Base-by-base conservation (phyloP, 2,113 vertebrate species). In the Phasianus colchicus region DNA sequence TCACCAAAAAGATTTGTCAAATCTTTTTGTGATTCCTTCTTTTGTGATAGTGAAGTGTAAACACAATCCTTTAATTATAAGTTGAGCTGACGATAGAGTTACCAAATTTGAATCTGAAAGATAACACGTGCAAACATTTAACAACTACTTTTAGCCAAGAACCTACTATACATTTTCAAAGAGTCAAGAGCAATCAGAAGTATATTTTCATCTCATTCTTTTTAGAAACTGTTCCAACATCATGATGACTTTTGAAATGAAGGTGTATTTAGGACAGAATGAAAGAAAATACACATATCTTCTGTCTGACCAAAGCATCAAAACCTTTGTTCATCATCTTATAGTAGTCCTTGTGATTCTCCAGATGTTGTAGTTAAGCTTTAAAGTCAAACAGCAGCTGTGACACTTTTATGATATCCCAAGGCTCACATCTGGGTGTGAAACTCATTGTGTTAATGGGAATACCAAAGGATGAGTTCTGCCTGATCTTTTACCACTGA, bases 101-200 rank as follows among this genome's bases (percentile, higher is more conserved):
- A 48, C 32, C 7, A 1, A 2, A 42, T 76, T 55, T 63, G 11
- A 60, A 76, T 74, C 21, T 34, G 47, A 74, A 93, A 48, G 78
- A 19, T 8, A 64, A 42, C n/a, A 20, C 0, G 0, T 1, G 3
- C 43, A 40, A 64, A 50, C 15, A 14, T 72, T 48, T 67, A 65
- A 60, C 11, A 42, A 73, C 30, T 55, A 30, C 29, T 83, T 92
- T 90, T 70, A 74, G 12, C 7, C 0, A 1, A 63, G 19, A 89
- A 36, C 18, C 6, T 40, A 11, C 67, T 66, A 36, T 20, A 18
- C 36, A n/a, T 24, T 85, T 88, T 85, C 54, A 71, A 67, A 93
- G 71, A 70, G 6, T 21, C 11, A 47, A 80, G 9, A 73, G 10
- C 29, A 70, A 77, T 27, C 67, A 72, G 63, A 74, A 86, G 48